Base-by-base conservation (phyloP, 2,797 vertebrate species). In the Catharus ustulatus region DNA sequence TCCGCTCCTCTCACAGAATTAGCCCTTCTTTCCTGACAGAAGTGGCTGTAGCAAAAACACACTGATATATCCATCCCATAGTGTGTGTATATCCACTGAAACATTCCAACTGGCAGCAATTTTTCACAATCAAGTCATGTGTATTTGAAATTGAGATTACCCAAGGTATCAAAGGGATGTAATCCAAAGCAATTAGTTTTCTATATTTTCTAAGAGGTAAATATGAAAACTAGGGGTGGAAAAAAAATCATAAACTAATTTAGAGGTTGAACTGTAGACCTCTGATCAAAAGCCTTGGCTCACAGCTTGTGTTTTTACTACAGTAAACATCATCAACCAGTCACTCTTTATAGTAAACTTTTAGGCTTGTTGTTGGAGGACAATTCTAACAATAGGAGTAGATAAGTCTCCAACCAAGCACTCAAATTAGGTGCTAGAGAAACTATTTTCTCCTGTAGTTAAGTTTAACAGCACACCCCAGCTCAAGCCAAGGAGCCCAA, bases 21-120 rank as follows among this genome's bases (percentile, higher is more conserved):
- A 69, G 4, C 19, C 11, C 3, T 20, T 15, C 1, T 55, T 89
- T 78, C 19, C 34, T 49, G 34, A 18, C 11, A 48, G 24, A 62
- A 54, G 24, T 11, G 3, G 1, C 3, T 16, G 9, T 6, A 30
- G 21, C 5, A 51, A 69, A 72, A 75, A n/a, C 9, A 0, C 13
- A 9, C 2, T 23, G 11, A 6, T 0, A 0, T n/a, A 38, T 38
- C 38, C 10, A 46, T 36, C 11, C 16, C 2, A n/a, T 3, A 13
- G 2, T 5, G 6, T 30, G 10, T 86, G 15, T 4, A 42, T 38
- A 63, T 0, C 23, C 51, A 43, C 22, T 61, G 34, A 77, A 84
- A 10, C 66, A 72, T 69, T 17, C 13, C 36, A 20, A 1, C 15
- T 17, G 2, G 15, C 2, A n/a, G 9, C 4, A 71, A 20, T 30